phyloP scores from a whole-genome alignment of 2,888 invertebrate species.

The Apodemia hepburni region DNA sequence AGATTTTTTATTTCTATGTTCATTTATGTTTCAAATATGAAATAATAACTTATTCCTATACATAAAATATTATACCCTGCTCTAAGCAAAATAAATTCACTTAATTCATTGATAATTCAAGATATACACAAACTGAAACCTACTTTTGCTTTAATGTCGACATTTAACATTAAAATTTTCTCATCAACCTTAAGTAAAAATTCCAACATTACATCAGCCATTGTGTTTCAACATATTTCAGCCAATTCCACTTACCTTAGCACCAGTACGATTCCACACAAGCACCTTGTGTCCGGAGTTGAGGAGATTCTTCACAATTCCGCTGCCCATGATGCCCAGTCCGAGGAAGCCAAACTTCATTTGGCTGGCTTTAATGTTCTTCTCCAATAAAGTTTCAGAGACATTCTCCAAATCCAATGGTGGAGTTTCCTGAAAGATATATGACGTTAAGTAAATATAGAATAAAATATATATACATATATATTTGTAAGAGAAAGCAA shows the following conservation, averaged over 20 bases:
- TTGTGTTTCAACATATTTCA: constrained; percentile 15
- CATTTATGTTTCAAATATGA: too few relatives aligned
- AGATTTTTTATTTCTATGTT: too few relatives aligned
- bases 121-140: too few relatives aligned
- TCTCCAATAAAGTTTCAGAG: constrained; percentile 88
- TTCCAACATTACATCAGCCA: too few relatives aligned
- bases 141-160: too few relatives aligned
- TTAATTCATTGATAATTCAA: too few relatives aligned
- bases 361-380: constrained; percentile 91
- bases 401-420: constrained; percentile 88
- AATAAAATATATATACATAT: neutral
- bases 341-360: constrained; percentile 97
- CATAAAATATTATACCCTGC: too few relatives aligned
- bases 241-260: constrained; percentile 87
- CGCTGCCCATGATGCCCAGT: constrained; percentile 96
- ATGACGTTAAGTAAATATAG: neutral
- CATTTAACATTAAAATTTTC: too few relatives aligned
- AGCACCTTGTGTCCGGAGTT: constrained; percentile 96
- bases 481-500: too few relatives aligned
- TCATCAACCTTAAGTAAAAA: too few relatives aligned
- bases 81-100: too few relatives aligned
- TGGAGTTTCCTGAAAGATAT: constrained; percentile 82
- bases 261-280: constrained; percentile 95
- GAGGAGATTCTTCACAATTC: constrained; percentile 96
- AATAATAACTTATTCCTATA: too few relatives aligned